Evolutionary conservation across 2,797 vertebrate species (phyloP).

Genomic region (Melanotaenia nigrans): DNA sequence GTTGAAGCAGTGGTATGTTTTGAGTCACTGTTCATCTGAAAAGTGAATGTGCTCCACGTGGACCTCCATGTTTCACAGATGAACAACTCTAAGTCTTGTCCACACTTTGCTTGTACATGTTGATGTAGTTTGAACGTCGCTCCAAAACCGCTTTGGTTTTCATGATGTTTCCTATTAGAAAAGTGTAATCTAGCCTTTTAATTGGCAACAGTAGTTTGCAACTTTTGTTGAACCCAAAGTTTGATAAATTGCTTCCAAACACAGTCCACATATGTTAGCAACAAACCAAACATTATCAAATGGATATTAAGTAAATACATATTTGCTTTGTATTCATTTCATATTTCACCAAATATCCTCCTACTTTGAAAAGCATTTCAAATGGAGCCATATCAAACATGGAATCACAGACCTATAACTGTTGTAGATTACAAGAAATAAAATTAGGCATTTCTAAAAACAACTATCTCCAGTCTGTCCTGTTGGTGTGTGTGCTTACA

Average conservation of each 20-base stretch:
- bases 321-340: background rate
- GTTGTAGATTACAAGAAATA: constrained; percentile 16
- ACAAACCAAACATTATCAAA: background rate
- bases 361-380: background rate
- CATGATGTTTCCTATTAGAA: background rate
- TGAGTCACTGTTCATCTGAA: background rate
- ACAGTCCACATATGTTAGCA: background rate
- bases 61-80: background rate
- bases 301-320: background rate
- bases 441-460: constrained; percentile 12
- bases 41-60: too few relatives aligned
- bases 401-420: too few relatives aligned
- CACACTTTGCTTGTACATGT: background rate
- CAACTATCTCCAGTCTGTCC: background rate
- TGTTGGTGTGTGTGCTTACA: constrained; percentile 13
- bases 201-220: background rate
- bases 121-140: background rate
- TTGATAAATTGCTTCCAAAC: background rate
- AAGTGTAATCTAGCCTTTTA: background rate
- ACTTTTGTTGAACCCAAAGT: background rate
- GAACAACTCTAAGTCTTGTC: background rate
- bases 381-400: background rate
- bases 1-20: background rate
- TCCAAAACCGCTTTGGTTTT: background rate
- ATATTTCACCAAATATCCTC: background rate